phyloP scores from a whole-genome alignment of 2,888 invertebrate genomes.

The Acleris literana region DNA sequence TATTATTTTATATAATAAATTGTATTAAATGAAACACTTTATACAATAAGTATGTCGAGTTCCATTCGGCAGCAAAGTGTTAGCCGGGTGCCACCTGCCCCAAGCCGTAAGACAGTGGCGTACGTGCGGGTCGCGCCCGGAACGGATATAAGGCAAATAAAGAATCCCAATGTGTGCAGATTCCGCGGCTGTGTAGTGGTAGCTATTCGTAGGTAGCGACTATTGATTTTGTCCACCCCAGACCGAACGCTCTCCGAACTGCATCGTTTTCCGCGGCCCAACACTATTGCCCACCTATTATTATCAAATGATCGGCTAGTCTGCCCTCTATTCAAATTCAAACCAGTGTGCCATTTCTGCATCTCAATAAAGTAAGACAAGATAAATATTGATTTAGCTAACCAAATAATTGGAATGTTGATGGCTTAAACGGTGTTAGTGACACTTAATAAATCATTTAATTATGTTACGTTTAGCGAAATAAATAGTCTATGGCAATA shows the following conservation, averaged over 20 bases:
- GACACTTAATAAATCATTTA: conserved; percentile 5
- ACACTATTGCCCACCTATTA: conserved; percentile 66
- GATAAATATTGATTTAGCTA: conserved; percentile 5
- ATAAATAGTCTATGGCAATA: conserved; percentile 26
- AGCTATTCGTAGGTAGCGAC: conserved; percentile 73
- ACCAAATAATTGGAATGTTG: conserved; percentile 7
- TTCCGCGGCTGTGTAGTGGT: conserved; percentile 66
- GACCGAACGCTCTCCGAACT: conserved; percentile 67
- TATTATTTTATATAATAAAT: not conserved
- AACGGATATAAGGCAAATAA: conserved; percentile 67
- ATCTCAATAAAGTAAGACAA: conserved; percentile 15
- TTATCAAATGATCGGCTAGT: conserved; percentile 69
- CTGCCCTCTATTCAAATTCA: conserved; percentile 46
- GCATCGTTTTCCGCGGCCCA: conserved; percentile 60
- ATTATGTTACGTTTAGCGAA: conserved; percentile 17
- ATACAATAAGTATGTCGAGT: conserved; percentile 33
- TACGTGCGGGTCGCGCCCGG: conserved; percentile 45
- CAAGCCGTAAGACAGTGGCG: conserved; percentile 56
- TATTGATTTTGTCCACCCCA: conserved; percentile 83
- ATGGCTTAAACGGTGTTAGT: conserved; percentile 9
- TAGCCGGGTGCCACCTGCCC: conserved; percentile 64
- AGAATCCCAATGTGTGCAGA: conserved; percentile 77
- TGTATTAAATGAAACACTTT: conserved; percentile 29
- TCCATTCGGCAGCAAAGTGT: conserved; percentile 24
- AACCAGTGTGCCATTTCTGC: conserved; percentile 44